Evolutionary conservation across 2,113 vertebrate genomes (phyloP).

Genomic region (Neolamprologus cancellatus): DNA sequence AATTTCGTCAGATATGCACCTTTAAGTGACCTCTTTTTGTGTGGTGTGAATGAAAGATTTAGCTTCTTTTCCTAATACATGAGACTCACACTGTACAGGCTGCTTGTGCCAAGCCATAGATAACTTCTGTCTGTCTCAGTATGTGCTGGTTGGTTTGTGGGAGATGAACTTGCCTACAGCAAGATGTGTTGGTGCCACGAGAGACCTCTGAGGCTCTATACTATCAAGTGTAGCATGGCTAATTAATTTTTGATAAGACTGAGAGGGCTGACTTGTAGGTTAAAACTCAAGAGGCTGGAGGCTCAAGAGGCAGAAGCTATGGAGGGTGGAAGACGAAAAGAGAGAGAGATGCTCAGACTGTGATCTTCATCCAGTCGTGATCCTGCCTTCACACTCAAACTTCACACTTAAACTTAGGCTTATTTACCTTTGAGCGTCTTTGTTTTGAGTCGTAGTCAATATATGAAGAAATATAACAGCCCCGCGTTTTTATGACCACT

Average conservation of each 20-base stretch:
- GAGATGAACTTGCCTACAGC: conserved; percentile 37
- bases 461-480: background rate
- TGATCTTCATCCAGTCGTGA: conserved; percentile 13
- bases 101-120: background rate
- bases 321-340: background rate
- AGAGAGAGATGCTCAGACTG: background rate
- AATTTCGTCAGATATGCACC: background rate
- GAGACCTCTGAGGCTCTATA: conserved; percentile 27
- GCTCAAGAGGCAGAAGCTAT: conserved; percentile 4
- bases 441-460: background rate
- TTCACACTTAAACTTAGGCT: background rate
- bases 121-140: background rate
- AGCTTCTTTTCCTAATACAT: background rate
- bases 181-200: conserved; percentile 27
- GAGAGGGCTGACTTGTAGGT: conserved; percentile 40
- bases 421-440: background rate
- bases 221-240: conserved; percentile 54
- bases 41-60: background rate
- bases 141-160: conserved; percentile 16
- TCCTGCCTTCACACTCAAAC: background rate
- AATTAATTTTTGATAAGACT: conserved; percentile 66
- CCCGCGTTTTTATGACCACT: background rate
- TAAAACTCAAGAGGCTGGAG: conserved; percentile 24
- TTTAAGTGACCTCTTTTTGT: background rate
- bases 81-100: background rate